These are phyloP conservation scores for Sebastes nivosus DNA, from an alignment of 2,797 vertebrate genomes.

Conservation along the genomic window DNA sequence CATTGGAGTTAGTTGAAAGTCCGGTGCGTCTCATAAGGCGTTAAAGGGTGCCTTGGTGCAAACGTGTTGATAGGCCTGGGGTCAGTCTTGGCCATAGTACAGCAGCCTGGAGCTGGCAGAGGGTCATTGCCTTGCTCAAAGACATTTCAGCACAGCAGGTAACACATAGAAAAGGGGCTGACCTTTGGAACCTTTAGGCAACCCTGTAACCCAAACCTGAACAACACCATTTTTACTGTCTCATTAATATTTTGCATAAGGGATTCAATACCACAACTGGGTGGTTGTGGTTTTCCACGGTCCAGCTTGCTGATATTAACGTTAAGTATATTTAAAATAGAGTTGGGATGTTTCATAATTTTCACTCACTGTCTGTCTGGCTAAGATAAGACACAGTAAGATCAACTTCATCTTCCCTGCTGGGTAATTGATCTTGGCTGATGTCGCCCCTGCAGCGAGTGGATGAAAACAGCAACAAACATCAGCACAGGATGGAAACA, in stretches of 20 bases:
- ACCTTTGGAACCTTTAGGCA: background rate
- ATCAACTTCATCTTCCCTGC: constrained; percentile 29
- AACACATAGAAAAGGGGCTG: background rate
- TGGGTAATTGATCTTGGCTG: constrained; percentile 46
- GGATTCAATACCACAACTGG: background rate
- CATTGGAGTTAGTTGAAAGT: background rate
- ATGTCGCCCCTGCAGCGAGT: background rate
- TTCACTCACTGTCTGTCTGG: constrained; percentile 32
- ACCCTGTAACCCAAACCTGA: background rate
- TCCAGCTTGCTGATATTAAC: background rate
- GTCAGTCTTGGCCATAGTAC: background rate
- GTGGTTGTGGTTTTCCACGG: background rate
- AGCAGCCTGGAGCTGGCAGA: background rate
- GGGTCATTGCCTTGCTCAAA: background rate
- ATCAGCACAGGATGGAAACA: constrained; percentile 2
- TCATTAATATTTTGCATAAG: background rate
- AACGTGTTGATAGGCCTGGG: background rate
- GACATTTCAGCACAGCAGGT: background rate
- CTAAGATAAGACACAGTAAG: constrained; percentile 38
- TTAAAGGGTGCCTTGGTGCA: background rate
- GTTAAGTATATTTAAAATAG: background rate
- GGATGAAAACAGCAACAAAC: constrained; percentile 34
- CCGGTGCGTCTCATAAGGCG: background rate
- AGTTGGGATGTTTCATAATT: constrained; percentile 14
- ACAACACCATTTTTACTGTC: background rate